Conservation (phyloP, 2,113 vertebrate genomes). For the Montifringilla adamsi region DNA sequence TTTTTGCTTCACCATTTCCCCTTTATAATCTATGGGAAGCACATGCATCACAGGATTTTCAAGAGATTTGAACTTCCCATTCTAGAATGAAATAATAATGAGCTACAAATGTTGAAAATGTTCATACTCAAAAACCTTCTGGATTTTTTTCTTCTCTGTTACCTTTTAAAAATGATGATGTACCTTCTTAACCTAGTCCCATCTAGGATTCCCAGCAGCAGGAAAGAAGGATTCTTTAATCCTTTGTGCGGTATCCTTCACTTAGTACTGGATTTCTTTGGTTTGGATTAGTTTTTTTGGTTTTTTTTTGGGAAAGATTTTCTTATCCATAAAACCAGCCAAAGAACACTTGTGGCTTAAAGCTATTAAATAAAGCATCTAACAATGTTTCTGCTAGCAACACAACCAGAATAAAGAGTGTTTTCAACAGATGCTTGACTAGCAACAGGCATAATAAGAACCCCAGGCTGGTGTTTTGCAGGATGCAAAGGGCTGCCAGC, state of each 20-base stretch:
- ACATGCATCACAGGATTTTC: background rate
- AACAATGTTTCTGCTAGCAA: background rate
- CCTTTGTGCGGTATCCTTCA: background rate
- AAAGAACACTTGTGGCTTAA: slow-evolving; percentile 9
- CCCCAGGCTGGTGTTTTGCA: background rate
- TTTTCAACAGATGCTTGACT: slow-evolving; percentile 18
- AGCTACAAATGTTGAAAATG: background rate
- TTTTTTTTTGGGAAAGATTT: background rate
- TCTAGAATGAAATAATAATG: background rate
- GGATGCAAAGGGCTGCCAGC: background rate
- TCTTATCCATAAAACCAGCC: slow-evolving; percentile 28
- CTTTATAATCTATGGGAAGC: background rate
- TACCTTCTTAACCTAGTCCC: background rate
- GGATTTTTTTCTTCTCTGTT: background rate
- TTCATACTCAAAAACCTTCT: background rate
- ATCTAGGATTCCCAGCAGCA: background rate
- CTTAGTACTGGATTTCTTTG: background rate
- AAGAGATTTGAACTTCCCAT: background rate
- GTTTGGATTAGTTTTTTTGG: background rate
- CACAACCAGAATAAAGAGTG: background rate
- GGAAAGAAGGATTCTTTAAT: background rate
- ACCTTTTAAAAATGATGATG: background rate
- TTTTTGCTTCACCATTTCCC: background rate
- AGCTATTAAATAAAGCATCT: background rate
- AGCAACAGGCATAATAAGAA: background rate